Conservation (phyloP, 2,113 vertebrate species). For the Ceyx margarethae region DNA sequence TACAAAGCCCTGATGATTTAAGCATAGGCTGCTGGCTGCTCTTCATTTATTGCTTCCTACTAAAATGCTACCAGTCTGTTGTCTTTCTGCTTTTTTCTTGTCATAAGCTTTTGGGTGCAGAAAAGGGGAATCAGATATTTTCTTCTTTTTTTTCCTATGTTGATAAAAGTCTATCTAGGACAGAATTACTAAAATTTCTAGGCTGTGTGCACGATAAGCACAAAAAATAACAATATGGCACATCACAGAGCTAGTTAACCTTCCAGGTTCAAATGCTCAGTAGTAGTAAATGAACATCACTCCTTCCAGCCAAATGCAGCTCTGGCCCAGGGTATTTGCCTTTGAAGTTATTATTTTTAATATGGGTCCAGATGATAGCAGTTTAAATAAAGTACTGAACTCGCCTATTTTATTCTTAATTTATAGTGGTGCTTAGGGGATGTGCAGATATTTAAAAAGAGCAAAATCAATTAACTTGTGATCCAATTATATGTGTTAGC, state of each 20-base stretch:
- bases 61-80: background rate
- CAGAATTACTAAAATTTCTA: background rate
- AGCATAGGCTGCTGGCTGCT: background rate
- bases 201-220: background rate
- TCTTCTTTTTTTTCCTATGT: rapidly evolving
- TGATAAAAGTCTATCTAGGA: background rate
- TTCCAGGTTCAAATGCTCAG: background rate
- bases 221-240: background rate
- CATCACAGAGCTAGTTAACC: background rate
- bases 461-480: conserved; percentile 68
- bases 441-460: conserved; percentile 62
- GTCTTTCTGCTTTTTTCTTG: background rate
- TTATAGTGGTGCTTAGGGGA: conserved; percentile 55
- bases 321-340: background rate
- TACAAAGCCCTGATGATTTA: background rate
- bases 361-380: conserved; percentile 4
- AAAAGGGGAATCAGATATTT: background rate
- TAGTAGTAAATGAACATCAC: background rate
- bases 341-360: conserved; percentile 13
- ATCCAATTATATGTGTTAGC: conserved; percentile 63
- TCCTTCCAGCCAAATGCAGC: background rate
- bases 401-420: conserved; percentile 63
- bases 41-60: background rate
- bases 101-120: background rate
- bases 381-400: conserved; percentile 68